Conservation (phyloP, 1,140 invertebrate species). For the Venturia canescens region DNA sequence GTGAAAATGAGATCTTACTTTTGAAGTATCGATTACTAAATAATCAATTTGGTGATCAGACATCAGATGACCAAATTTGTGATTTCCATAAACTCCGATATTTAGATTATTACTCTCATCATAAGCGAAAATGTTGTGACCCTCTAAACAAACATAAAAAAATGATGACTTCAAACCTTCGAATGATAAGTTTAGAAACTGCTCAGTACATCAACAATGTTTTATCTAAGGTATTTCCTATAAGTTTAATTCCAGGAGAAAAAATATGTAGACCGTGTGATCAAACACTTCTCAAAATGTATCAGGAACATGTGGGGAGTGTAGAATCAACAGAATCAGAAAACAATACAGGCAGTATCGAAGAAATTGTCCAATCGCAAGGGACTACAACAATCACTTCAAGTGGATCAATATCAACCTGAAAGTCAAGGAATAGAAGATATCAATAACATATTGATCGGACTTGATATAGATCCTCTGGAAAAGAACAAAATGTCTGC, state of each 20-base stretch:
- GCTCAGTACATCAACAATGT: background rate
- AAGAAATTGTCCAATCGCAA: background rate
- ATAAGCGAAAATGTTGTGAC: background rate
- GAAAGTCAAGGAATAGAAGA: background rate
- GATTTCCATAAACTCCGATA: too few relatives aligned
- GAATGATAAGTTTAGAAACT: background rate
- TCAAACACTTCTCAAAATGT: background rate
- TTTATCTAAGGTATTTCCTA: background rate
- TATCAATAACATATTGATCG: background rate
- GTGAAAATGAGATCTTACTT: too few relatives aligned
- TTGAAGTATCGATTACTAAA: too few relatives aligned
- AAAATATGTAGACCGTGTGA: background rate
- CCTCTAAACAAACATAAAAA: constrained; percentile 1
- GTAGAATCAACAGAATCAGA: background rate
- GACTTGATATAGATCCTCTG: background rate
- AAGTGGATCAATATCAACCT: constrained; percentile 1
- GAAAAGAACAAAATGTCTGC: background rate
- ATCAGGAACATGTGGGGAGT: background rate
- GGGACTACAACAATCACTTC: background rate
- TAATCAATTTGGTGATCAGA: too few relatives aligned
- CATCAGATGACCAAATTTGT: too few relatives aligned
- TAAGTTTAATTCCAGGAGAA: background rate
- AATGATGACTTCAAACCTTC: background rate
- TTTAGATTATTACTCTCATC: too few relatives aligned
- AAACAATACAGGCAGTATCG: too few relatives aligned